Evolutionary conservation across 2,797 vertebrate genomes (phyloP).

Genomic region (Parotocinclus haroldoi): DNA sequence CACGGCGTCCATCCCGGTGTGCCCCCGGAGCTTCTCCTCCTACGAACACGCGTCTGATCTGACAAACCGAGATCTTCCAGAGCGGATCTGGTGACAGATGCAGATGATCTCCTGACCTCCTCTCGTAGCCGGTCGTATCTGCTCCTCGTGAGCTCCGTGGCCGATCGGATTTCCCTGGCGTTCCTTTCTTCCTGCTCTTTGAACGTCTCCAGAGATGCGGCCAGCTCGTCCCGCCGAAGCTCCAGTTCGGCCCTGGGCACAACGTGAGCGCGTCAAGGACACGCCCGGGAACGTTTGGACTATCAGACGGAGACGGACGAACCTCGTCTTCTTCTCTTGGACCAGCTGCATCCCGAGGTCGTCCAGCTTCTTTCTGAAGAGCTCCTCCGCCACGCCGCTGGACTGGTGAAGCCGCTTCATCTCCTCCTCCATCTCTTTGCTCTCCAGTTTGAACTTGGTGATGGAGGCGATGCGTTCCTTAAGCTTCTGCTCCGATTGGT

Average conservation of each 20-base stretch:
- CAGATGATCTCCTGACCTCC: constrained; percentile 44
- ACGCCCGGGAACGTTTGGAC: no score
- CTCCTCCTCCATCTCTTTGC: not conserved
- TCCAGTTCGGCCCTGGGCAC: constrained; percentile 26
- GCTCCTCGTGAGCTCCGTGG: constrained; percentile 35
- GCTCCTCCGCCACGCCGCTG: constrained; percentile 40
- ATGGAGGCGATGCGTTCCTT: not conserved
- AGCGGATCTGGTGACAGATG: no score
- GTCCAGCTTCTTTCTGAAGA: constrained; percentile 46
- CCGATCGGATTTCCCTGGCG: constrained; percentile 38
- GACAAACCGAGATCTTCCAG: not conserved
- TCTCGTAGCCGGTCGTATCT: constrained; percentile 54
- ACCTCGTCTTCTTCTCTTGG: constrained; percentile 37
- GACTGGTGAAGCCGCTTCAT: not conserved
- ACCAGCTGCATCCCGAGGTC: constrained; percentile 45
- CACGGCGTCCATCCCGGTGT: not conserved
- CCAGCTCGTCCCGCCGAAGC: constrained; percentile 45
- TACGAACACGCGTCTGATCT: not conserved
- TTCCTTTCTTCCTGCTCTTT: constrained; percentile 52
- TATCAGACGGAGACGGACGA: not conserved
- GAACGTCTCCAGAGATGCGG: constrained; percentile 32
- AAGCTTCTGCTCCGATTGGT: not conserved
- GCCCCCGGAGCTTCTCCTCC: not conserved
- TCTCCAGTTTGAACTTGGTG: not conserved
- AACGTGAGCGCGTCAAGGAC: not conserved